A percentile compares a stretch with the other conserved stretches of the same genome.
phyloP scores from a whole-genome alignment of 2,888 invertebrate species.

The Quadroppia sp. region DNA sequence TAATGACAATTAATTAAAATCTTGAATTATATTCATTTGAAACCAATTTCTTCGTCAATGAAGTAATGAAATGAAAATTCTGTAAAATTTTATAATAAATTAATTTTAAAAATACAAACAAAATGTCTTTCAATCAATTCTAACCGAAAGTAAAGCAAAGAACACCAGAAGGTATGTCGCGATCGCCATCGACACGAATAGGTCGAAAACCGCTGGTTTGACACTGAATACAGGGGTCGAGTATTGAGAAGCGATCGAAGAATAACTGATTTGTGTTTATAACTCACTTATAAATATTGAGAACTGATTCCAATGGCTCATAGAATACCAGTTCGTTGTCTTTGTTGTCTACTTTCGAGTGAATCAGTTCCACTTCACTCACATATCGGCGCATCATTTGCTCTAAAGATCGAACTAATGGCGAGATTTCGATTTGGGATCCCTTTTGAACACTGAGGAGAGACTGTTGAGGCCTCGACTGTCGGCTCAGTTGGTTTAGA shows the following conservation, averaged over 20 bases:
- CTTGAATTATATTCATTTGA: conserved; percentile 23
- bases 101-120: conserved; percentile 17
- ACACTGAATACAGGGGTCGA: no score
- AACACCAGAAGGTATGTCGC: conserved; percentile 74
- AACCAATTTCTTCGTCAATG: conserved; percentile 28
- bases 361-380: conserved; percentile 65
- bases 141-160: conserved; percentile 65
- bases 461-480: conserved; percentile 70
- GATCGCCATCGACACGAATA: conserved; percentile 82
- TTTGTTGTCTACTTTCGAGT: conserved; percentile 66
- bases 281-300: conserved; percentile 80
- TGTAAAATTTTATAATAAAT: conserved; percentile 10
- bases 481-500: conserved; percentile 67
- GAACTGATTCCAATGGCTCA: conserved; percentile 69
- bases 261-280: no score
- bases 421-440: conserved; percentile 48
- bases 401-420: conserved; percentile 52
- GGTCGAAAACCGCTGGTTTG: conserved; percentile 96
- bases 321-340: conserved; percentile 93
- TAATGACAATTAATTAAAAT: neutral
- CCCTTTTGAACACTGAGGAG: conserved; percentile 53
- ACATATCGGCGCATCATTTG: conserved; percentile 60
- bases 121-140: neutral
- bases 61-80: conserved; percentile 35
- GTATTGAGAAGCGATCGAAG: neutral